These are phyloP conservation scores for Portevinia maculata DNA, from an alignment of 2,888 invertebrate species.

Conservation along the genomic window DNA sequence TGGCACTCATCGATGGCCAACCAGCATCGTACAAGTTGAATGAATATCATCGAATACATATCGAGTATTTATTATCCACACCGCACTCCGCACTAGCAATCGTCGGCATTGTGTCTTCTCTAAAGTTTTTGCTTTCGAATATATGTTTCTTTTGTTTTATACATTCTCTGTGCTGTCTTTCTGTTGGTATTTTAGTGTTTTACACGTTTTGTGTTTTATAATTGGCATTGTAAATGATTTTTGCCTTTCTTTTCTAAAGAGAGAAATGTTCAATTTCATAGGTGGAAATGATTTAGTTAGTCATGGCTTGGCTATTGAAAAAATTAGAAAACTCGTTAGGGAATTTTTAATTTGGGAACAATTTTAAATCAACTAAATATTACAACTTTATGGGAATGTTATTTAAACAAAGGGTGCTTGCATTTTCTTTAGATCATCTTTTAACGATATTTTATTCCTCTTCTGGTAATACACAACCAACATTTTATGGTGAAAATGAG, in stretches of 20 bases:
- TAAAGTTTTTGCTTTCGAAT: slow-evolving; percentile 50
- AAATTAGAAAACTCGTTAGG: no score
- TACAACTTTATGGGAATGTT: no score
- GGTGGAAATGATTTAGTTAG: not conserved
- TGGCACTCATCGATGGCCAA: slow-evolving; percentile 56
- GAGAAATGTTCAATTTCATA: not conserved
- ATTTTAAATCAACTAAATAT: no score
- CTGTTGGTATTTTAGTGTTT: not conserved
- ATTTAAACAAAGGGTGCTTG: no score
- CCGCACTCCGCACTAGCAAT: slow-evolving; percentile 31
- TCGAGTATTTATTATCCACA: slow-evolving; percentile 32
- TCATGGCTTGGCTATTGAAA: no score
- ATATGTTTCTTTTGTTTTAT: slow-evolving; percentile 16
- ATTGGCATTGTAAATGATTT: slow-evolving; percentile 64
- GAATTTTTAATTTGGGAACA: no score
- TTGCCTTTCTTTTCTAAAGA: slow-evolving; percentile 3
- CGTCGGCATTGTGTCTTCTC: slow-evolving; percentile 67
- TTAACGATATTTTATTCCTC: no score
- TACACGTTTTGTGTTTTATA: slow-evolving; percentile 34
- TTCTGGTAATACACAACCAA: no score
- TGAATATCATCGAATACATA: slow-evolving; percentile 63
- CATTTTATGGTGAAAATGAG: no score
- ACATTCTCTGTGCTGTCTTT: not conserved
- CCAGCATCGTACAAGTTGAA: slow-evolving; percentile 58
- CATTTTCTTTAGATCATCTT: no score